Percentiles rank a stretch among this genome's conserved stretches.
phyloP scores from a whole-genome alignment of 2,797 vertebrate genomes.

The Diplodus puntazzo region DNA sequence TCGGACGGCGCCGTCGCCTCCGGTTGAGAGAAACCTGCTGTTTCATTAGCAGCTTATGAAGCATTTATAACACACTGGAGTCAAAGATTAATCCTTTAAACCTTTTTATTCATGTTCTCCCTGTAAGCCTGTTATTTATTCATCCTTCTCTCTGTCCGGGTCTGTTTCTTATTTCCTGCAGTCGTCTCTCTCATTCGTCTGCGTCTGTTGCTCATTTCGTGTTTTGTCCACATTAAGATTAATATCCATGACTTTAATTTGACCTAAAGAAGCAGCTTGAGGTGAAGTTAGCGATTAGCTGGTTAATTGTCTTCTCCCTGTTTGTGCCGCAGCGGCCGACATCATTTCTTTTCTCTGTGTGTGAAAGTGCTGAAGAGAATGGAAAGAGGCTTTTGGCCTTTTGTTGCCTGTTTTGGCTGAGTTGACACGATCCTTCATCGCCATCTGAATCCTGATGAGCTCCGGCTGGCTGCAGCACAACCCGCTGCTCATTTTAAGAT shows the following conservation, averaged over 20 bases:
- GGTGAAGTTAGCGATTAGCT: not conserved
- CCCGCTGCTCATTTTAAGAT: not conserved
- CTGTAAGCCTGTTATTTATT: not conserved
- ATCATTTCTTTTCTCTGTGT: not conserved
- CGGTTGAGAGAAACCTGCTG: not conserved
- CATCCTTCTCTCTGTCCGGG: not conserved
- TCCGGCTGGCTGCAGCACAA: not conserved
- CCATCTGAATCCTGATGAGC: constrained; percentile 16
- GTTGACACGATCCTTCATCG: not conserved
- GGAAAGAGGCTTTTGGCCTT: not conserved
- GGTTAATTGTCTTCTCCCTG: not conserved
- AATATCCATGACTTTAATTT: not conserved
- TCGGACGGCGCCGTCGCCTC: not conserved
- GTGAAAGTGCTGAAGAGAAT: constrained; percentile 3
- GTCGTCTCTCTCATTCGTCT: not conserved
- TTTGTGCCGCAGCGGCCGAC: not conserved
- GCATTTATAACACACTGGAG: not conserved
- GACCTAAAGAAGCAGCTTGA: not conserved
- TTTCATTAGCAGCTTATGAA: constrained; percentile 33
- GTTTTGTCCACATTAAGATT: not conserved
- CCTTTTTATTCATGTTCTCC: not conserved
- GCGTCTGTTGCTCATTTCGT: not conserved
- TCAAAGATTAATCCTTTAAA: not conserved
- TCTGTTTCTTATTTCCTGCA: too few relatives aligned
- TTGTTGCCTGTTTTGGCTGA: constrained; percentile 19